Base-by-base conservation (phyloP, 2,888 invertebrate genomes). In the Tipula helvola region DNA sequence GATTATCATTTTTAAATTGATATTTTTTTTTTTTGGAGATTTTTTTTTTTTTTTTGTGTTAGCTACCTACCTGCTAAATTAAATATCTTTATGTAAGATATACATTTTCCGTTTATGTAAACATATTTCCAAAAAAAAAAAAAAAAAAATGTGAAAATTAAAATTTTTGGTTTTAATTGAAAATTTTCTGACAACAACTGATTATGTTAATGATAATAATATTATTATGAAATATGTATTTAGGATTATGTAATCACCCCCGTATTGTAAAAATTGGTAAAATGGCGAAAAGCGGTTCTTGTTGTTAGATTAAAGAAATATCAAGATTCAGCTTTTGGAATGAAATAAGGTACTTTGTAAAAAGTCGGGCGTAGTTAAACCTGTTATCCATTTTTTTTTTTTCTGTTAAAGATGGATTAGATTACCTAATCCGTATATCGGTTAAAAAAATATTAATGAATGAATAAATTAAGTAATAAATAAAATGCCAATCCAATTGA, bases 1-100 rank as follows among this genome's bases (percentile, higher is more conserved):
- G 71, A 71, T 71, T 71, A 71, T 71, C 71, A 71, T 71, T 71
- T 71, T 71, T 71, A 71, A 71, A 71, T 71, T 71, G 71, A 71
- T 71, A 71, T 71, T 71, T 71, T 52, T 71, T 71, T 52, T 52
- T 52, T 71, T 28, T 52, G n/a, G 52, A n/a, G n/a, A 47, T 52
- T 52, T 52, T 52, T 44, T 44, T 8, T n/a, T 39, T 39, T 39
- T 39, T 39, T 39, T 44, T 44, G n/a, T 52, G n/a, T 52, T 52
- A n/a, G 52, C 3, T 52, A 52, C 5, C 28, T 71, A 71, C 71
- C 71, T 28, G 71, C 71, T 71, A 28, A 71, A 71, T 71, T 71
- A 71, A 71, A 71, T 71, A 71, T 71, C 71, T 71, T 71, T 28
- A 71, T 71, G 71, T 71, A 71, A 71, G 10, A 71, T 71, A 71